Percentiles rank a stretch among this genome's conserved stretches.
phyloP scores from a whole-genome alignment of 2,888 invertebrate species.

The Sturmia bella region DNA sequence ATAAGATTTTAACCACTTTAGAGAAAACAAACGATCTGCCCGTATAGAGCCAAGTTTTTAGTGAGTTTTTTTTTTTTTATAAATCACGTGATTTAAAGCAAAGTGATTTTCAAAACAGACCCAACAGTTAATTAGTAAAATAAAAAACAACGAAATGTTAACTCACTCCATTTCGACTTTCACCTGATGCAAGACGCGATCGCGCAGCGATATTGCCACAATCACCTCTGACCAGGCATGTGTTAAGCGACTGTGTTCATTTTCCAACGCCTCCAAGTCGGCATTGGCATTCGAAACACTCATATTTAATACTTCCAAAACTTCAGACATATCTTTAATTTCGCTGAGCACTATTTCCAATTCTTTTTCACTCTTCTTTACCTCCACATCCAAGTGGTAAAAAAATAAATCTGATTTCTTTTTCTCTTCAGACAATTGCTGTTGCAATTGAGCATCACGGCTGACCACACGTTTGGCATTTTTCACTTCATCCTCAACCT shows the following conservation, averaged over 20 bases:
- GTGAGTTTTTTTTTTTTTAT: no score
- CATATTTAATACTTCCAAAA: slow-evolving; percentile 84
- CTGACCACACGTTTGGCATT: slow-evolving; percentile 80
- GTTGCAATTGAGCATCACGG: slow-evolving; percentile 80
- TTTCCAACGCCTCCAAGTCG: slow-evolving; percentile 87
- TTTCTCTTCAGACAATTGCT: slow-evolving; percentile 80
- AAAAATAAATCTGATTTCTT: slow-evolving; percentile 85
- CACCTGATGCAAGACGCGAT: slow-evolving; percentile 85
- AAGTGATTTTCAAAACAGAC: no score
- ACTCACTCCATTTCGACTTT: slow-evolving; percentile 84
- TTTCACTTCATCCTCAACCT: slow-evolving; percentile 79
- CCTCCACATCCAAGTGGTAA: slow-evolving; percentile 86
- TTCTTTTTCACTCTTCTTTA: slow-evolving; percentile 87
- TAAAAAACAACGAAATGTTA: slow-evolving; percentile 4
- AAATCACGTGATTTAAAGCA: no score
- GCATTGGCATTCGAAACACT: slow-evolving; percentile 87
- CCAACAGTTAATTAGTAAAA: neutral
- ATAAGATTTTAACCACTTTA: no score
- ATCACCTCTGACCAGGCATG: slow-evolving; percentile 90
- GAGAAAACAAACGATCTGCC: no score
- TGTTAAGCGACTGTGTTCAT: slow-evolving; percentile 87
- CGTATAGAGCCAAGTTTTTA: no score
- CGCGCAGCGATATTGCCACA: slow-evolving; percentile 86
- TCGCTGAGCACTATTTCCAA: slow-evolving; percentile 84
- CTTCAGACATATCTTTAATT: slow-evolving; percentile 85